Conservation (phyloP, 2,888 invertebrate species). For the Schizotus pectinicornis region DNA sequence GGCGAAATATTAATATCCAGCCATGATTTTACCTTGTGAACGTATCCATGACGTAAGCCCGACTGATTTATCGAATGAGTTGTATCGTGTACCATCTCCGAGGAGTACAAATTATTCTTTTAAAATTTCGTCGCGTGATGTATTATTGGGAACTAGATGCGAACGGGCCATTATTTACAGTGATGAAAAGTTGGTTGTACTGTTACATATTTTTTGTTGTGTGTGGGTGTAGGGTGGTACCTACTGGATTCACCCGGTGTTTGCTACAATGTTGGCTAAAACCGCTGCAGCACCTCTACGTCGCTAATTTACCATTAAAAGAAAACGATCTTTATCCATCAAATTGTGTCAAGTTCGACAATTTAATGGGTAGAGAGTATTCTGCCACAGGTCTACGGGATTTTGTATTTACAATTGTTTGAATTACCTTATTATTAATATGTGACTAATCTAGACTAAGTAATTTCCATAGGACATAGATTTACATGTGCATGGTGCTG, state of each 20-base stretch:
- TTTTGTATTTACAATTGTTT: conserved; percentile 52
- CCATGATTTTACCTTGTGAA: no score
- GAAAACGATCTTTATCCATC: conserved; percentile 45
- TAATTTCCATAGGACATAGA: conserved; percentile 39
- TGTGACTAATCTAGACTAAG: conserved; percentile 57
- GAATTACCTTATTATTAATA: conserved; percentile 50
- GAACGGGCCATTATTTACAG: not conserved
- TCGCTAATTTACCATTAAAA: conserved; percentile 48
- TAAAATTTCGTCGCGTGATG: not conserved
- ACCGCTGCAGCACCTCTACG: conserved; percentile 59
- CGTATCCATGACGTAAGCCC: no score
- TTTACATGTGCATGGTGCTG: conserved; percentile 26
- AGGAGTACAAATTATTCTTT: not conserved
- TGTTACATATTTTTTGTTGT: conserved; percentile 56
- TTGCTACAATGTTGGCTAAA: conserved; percentile 59
- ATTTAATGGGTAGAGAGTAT: conserved; percentile 49
- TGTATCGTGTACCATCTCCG: no score
- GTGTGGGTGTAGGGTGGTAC: conserved; percentile 59
- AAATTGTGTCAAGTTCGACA: conserved; percentile 30
- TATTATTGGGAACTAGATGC: not conserved
- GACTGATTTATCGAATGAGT: no score
- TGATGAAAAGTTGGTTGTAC: conserved; percentile 22
- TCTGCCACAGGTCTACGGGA: conserved; percentile 54
- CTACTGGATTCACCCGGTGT: conserved; percentile 58
- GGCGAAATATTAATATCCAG: no score